A percentile compares a stretch with the other conserved stretches of the same genome.
phyloP scores from a whole-genome alignment of 2,888 invertebrate species.

The Merodon equestris region DNA sequence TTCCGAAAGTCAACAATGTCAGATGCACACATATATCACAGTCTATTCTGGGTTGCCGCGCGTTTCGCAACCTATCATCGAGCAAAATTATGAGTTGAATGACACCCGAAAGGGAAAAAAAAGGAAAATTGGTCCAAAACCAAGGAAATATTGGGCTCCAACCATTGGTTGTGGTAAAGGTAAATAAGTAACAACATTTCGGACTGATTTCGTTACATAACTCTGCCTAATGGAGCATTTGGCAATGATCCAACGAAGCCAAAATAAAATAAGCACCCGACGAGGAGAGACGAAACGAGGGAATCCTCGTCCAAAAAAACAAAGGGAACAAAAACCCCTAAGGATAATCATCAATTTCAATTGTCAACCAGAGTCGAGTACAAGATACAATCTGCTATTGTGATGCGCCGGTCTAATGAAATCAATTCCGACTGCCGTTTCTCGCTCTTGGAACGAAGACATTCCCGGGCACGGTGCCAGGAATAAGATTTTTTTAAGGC shows the following conservation, averaged over 20 bases:
- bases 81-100: constrained; percentile 14
- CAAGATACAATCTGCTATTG: constrained; percentile 42
- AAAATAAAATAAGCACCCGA: constrained; percentile 4
- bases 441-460: too few relatives aligned
- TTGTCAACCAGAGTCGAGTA: constrained; percentile 45
- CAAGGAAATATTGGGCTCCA: too few relatives aligned
- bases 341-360: constrained; percentile 62
- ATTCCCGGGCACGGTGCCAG: too few relatives aligned
- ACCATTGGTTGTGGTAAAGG: too few relatives aligned
- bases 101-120: background rate
- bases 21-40: too few relatives aligned
- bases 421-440: background rate
- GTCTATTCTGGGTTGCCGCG: background rate
- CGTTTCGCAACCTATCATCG: background rate
- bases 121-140: too few relatives aligned
- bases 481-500: too few relatives aligned
- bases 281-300: too few relatives aligned
- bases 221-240: constrained; percentile 24
- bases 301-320: background rate
- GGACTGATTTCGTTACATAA: too few relatives aligned
- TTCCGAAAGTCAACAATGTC: too few relatives aligned
- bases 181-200: too few relatives aligned
- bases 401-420: constrained; percentile 21
- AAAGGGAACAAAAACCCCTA: constrained; percentile 23
- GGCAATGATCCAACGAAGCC: constrained; percentile 30